These are phyloP conservation scores for Brachionus calyciflorus DNA, from an alignment of 1,140 invertebrate species.

Conservation along the genomic window DNA sequence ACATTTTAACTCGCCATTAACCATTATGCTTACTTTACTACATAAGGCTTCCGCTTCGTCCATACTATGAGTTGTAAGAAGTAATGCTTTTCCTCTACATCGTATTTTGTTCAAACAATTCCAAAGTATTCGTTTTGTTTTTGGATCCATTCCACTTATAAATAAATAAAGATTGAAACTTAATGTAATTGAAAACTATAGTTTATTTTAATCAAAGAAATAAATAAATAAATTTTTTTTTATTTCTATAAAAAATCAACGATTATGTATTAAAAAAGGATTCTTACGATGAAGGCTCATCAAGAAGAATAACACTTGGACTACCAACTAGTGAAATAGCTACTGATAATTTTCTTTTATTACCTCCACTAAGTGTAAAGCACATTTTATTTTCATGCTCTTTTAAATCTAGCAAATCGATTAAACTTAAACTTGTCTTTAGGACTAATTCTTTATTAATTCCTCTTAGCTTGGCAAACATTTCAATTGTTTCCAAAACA, in stretches of 20 bases:
- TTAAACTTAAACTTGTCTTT: slow-evolving; percentile 49
- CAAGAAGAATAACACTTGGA: slow-evolving; percentile 60
- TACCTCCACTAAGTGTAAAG: slow-evolving; percentile 62
- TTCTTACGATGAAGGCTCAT: slow-evolving; percentile 62
- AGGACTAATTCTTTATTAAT: slow-evolving; percentile 51
- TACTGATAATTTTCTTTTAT: slow-evolving; percentile 60
- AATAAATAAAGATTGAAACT: slow-evolving; percentile 64
- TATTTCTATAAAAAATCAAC: too few species aligned
- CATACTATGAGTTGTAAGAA: slow-evolving; percentile 54
- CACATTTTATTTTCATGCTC: slow-evolving; percentile 50
- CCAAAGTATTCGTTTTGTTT: slow-evolving; percentile 64
- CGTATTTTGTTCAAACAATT: slow-evolving; percentile 53
- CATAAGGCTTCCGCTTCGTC: slow-evolving; percentile 65
- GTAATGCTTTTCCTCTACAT: slow-evolving; percentile 1
- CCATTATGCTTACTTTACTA: slow-evolving; percentile 63
- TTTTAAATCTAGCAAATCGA: slow-evolving; percentile 20
- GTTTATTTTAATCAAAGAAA: too few species aligned
- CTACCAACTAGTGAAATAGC: slow-evolving; percentile 61
- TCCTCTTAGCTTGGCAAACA: slow-evolving; percentile 7
- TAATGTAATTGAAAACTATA: slow-evolving; percentile 68
- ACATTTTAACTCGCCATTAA: slow-evolving; percentile 62
- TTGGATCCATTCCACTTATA: slow-evolving; percentile 66
- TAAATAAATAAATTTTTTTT: slow-evolving; percentile 65
- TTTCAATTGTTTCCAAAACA: background rate
- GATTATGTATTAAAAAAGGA: too few species aligned